Evolutionary conservation across 2,113 vertebrate genomes (phyloP).

Genomic region (Mugil cephalus): DNA sequence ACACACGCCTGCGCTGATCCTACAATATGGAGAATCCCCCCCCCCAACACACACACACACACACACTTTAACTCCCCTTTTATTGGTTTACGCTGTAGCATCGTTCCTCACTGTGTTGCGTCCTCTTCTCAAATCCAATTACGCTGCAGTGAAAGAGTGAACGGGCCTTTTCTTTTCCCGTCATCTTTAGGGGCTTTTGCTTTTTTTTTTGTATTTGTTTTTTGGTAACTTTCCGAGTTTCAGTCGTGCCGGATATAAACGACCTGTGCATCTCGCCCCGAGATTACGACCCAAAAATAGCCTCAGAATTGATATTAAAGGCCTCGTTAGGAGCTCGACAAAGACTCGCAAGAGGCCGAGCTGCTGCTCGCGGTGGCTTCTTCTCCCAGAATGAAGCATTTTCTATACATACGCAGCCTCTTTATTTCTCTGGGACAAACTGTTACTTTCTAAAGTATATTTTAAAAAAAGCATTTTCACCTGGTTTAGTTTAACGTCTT

Average conservation of each 20-base stretch:
- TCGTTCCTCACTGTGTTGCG: conserved; percentile 1
- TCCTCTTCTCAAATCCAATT: background rate
- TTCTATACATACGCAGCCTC: no score
- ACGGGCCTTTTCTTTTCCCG: conserved; percentile 13
- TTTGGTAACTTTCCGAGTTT: background rate
- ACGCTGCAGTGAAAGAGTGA: conserved; percentile 11
- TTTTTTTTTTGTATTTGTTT: background rate
- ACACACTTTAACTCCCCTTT: background rate
- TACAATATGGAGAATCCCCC: background rate
- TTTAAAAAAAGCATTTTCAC: no score
- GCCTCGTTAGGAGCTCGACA: background rate
- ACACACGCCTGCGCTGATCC: background rate
- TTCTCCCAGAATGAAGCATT: conserved; percentile 10
- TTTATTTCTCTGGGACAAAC: no score
- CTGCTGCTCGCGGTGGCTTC: background rate
- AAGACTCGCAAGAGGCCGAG: background rate
- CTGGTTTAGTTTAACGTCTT: background rate
- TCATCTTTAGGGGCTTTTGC: conserved; percentile 5
- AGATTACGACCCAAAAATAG: conserved; percentile 3
- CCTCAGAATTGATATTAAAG: conserved; percentile 11
- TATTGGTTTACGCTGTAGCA: conserved; percentile 1
- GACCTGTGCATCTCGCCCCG: background rate
- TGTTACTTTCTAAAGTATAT: conserved; percentile 34
- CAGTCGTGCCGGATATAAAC: conserved; percentile 13
- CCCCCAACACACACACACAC: no score